These are phyloP conservation scores for Phaonia tiefii DNA, from an alignment of 2,888 invertebrate genomes.

Conservation along the genomic window DNA sequence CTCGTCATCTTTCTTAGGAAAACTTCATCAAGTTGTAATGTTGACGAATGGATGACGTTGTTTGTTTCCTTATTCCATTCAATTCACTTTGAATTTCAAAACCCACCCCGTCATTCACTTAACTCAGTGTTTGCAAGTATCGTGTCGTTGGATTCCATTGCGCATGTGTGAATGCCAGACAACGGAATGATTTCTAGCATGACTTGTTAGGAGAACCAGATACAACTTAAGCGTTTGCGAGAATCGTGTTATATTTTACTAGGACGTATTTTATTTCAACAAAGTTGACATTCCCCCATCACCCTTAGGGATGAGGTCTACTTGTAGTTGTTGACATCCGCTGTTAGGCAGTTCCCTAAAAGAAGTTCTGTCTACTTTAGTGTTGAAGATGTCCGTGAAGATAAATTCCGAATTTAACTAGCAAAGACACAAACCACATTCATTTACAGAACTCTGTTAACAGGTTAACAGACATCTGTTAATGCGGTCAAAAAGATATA, in stretches of 20 bases:
- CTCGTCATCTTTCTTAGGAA: conserved; percentile 39
- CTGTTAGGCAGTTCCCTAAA: too few relatives aligned
- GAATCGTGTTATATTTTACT: neutral
- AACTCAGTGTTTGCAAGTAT: neutral
- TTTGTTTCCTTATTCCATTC: conserved; percentile 37
- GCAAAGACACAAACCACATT: too few relatives aligned
- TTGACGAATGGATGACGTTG: conserved; percentile 34
- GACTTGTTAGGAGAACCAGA: neutral
- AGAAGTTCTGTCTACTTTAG: too few relatives aligned
- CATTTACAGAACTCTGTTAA: too few relatives aligned
- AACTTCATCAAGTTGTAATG: conserved; percentile 19
- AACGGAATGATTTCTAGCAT: neutral
- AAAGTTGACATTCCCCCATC: neutral
- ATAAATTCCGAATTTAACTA: too few relatives aligned
- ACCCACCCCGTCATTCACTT: neutral
- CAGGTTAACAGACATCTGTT: too few relatives aligned
- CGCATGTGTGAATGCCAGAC: conserved; percentile 17
- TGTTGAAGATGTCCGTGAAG: too few relatives aligned
- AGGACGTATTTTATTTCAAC: neutral
- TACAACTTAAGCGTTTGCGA: too few relatives aligned
- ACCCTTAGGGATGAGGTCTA: neutral
- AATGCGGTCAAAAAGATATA: too few relatives aligned
- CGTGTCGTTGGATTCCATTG: neutral
- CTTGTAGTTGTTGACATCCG: neutral
- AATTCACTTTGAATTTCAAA: neutral